These are phyloP conservation scores for Nomada hirtipes DNA, from an alignment of 2,888 invertebrate genomes.

Conservation along the genomic window DNA sequence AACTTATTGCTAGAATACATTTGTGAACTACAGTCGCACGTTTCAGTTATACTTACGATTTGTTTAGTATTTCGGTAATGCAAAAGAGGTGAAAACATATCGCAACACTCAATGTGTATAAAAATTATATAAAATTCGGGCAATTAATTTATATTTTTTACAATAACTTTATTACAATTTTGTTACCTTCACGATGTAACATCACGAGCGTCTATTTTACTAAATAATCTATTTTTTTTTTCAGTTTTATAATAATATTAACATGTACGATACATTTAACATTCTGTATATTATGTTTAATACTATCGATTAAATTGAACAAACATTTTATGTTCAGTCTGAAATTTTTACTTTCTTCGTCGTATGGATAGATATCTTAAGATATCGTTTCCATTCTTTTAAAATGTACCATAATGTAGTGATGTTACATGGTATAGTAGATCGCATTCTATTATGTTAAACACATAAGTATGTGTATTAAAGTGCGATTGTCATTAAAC, in stretches of 20 bases:
- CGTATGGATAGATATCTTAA: conserved; percentile 6
- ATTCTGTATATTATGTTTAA: background rate
- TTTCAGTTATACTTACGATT: conserved; percentile 3
- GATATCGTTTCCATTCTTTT: background rate
- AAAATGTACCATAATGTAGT: background rate
- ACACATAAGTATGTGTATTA: background rate
- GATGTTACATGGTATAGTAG: conserved; percentile 2
- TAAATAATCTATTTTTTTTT: conserved; percentile 7
- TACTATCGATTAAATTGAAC: background rate
- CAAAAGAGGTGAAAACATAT: conserved; percentile 40
- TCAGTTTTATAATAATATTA: conserved; percentile 2
- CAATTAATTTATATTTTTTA: conserved; percentile 22
- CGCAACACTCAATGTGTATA: conserved; percentile 25
- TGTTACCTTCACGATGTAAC: conserved; percentile 8
- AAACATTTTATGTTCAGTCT: background rate
- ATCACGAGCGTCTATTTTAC: conserved; percentile 17
- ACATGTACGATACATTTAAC: background rate
- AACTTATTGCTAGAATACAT: conserved; percentile 26
- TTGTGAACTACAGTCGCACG: conserved; percentile 11
- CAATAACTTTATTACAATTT: conserved; percentile 18
- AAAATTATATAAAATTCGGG: conserved; percentile 27
- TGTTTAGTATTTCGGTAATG: conserved; percentile 13
- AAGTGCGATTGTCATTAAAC: background rate
- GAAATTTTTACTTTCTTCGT: conserved; percentile 12
- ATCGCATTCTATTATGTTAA: background rate